Evolutionary conservation across 2,888 invertebrate species (phyloP).

Genomic region (Microplitis manilae): DNA sequence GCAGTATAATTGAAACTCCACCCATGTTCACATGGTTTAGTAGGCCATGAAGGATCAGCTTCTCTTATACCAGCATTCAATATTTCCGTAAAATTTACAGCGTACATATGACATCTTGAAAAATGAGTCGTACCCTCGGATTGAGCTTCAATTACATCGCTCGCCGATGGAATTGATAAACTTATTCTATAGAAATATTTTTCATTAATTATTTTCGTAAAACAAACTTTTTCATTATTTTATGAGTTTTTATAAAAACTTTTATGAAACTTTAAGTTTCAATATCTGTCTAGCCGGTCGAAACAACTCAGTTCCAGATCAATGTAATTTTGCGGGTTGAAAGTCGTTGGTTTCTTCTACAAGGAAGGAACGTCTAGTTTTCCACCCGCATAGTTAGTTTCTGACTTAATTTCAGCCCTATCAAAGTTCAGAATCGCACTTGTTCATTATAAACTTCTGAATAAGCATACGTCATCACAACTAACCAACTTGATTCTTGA

Average conservation of each 20-base stretch:
- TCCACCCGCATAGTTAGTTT: no score
- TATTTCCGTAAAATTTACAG: slow-evolving; percentile 80
- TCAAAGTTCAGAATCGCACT: no score
- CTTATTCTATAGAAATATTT: slow-evolving; percentile 74
- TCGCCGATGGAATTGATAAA: slow-evolving; percentile 79
- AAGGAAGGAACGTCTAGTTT: no score
- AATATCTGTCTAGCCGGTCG: no score
- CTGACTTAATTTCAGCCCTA: no score
- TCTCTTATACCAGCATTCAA: slow-evolving; percentile 75
- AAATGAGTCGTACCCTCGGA: slow-evolving; percentile 70
- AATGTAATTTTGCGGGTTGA: no score
- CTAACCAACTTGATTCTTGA: no score
- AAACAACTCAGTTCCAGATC: no score
- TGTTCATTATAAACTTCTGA: no score
- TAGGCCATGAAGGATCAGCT: slow-evolving; percentile 81
- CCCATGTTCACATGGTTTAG: slow-evolving; percentile 79
- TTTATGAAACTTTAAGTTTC: no score
- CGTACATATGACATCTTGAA: slow-evolving; percentile 84
- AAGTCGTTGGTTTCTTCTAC: no score
- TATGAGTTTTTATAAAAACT: neutral
- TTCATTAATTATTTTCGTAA: neutral
- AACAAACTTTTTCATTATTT: neutral
- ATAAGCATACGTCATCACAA: no score
- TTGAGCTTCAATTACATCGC: slow-evolving; percentile 57
- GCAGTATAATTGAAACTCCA: slow-evolving; percentile 89